A percentile compares a stretch with the other conserved stretches of the same genome.
Evolutionary conservation across 2,797 vertebrate genomes (phyloP).

Genomic region (Coluber constrictor): DNA sequence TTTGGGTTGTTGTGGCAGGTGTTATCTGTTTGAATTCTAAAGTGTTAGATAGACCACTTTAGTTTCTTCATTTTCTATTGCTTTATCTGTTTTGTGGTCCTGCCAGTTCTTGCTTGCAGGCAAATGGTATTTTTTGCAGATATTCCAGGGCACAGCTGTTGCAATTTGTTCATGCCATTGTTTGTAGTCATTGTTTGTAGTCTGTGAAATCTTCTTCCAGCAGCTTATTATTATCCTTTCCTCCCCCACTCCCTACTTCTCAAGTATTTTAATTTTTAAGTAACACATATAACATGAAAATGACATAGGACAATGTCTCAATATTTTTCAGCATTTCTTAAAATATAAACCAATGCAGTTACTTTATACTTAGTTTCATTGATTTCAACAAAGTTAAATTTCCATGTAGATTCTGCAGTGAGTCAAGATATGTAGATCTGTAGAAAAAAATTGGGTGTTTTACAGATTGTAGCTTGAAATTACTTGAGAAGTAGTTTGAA

Average conservation of each 20-base stretch:
- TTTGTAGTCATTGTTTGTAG: not conserved
- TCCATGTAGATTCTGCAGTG: not conserved
- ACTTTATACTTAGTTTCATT: not conserved
- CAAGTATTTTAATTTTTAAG: not conserved
- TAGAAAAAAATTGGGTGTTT: no score
- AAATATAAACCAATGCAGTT: not conserved
- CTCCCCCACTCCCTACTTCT: not conserved
- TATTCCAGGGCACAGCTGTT: not conserved
- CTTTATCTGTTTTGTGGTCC: not conserved
- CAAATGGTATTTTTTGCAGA: not conserved
- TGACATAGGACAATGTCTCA: not conserved
- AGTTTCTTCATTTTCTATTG: not conserved
- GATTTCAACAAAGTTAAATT: not conserved
- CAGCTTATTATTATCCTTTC: not conserved
- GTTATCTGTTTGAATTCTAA: not conserved
- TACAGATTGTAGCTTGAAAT: not conserved
- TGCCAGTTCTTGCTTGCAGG: not conserved
- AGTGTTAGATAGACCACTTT: not conserved
- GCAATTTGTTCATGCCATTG: not conserved
- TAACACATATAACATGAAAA: not conserved
- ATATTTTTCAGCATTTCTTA: not conserved
- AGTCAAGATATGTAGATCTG: not conserved
- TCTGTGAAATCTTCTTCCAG: not conserved
- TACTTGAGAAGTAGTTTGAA: not conserved
- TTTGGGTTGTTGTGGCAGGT: not conserved